Evolutionary conservation across 2,888 invertebrate genomes (phyloP).

Genomic region (Ypsolopha scabrella): DNA sequence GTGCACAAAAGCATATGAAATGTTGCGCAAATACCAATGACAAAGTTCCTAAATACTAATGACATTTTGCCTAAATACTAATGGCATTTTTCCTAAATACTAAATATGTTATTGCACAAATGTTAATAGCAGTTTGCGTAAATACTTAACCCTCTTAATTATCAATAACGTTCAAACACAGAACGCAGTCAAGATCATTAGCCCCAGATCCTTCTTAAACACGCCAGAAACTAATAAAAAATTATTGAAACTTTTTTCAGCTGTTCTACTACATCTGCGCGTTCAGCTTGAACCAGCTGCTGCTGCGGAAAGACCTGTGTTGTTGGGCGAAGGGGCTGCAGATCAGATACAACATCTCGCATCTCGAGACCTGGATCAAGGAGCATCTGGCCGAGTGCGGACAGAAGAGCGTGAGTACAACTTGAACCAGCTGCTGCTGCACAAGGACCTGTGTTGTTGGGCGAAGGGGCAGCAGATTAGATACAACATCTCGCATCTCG

Average conservation of each 20-base stretch:
- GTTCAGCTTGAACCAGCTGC: slow-evolving; percentile 91
- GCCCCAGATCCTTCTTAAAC: too few relatives aligned
- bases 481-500: slow-evolving; percentile 93
- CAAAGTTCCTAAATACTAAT: too few relatives aligned
- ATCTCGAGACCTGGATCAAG: slow-evolving; percentile 94
- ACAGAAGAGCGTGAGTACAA: slow-evolving; percentile 49
- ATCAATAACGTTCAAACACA: too few relatives aligned
- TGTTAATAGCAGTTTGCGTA: too few relatives aligned
- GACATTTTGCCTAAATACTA: too few relatives aligned
- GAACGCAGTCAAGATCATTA: too few relatives aligned
- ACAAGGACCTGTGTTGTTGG: slow-evolving; percentile 98
- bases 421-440: slow-evolving; percentile 91
- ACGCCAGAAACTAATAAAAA: too few relatives aligned
- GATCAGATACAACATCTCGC: slow-evolving; percentile 93
- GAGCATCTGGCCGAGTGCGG: slow-evolving; percentile 74
- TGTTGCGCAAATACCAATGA: too few relatives aligned
- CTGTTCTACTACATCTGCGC: slow-evolving; percentile 96
- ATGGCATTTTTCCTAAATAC: not conserved
- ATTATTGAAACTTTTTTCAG: slow-evolving; percentile 40
- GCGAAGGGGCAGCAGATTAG: slow-evolving; percentile 96
- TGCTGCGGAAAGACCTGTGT: slow-evolving; percentile 95
- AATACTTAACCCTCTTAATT: too few relatives aligned
- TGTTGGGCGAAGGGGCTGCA: slow-evolving; percentile 99
- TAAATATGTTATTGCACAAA: too few relatives aligned
- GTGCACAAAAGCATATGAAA: too few relatives aligned